These are phyloP conservation scores for Smutsia gigantea DNA, from an alignment of 2,797 vertebrate species.

Conservation along the genomic window DNA sequence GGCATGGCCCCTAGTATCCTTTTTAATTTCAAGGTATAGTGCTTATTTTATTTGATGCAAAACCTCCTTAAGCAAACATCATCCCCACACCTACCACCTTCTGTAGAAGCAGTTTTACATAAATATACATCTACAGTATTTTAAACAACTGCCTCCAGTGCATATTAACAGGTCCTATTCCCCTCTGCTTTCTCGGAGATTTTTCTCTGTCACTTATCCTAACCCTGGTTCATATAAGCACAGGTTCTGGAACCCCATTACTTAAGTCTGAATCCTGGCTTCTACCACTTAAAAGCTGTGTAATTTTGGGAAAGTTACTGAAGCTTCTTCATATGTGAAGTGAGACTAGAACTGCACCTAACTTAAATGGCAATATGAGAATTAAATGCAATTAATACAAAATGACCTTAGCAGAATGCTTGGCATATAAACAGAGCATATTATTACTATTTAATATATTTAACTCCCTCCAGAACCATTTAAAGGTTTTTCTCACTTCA, in stretches of 20 bases:
- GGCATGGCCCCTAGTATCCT: neutral
- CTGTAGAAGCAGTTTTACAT: neutral
- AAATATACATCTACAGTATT: neutral
- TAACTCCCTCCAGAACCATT: too few relatives aligned
- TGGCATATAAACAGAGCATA: neutral
- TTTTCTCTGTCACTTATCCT: neutral
- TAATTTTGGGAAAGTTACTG: neutral
- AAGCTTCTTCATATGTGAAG: neutral
- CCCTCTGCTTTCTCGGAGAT: neutral
- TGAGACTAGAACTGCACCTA: neutral
- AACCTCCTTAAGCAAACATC: neutral
- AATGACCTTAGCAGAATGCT: neutral
- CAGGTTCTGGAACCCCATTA: neutral
- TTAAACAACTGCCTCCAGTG: neutral
- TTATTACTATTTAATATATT: neutral
- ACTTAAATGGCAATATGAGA: neutral
- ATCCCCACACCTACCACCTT: neutral
- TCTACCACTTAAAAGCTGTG: neutral
- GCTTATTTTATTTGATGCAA: neutral
- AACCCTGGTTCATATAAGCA: neutral
- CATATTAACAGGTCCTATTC: neutral
- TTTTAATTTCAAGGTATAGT: neutral
- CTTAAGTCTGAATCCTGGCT: neutral
- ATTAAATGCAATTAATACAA: neutral
- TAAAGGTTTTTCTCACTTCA: neutral